Evolutionary conservation across 2,113 vertebrate genomes (phyloP).

Genomic region (Syrrhaptes paradoxus): DNA sequence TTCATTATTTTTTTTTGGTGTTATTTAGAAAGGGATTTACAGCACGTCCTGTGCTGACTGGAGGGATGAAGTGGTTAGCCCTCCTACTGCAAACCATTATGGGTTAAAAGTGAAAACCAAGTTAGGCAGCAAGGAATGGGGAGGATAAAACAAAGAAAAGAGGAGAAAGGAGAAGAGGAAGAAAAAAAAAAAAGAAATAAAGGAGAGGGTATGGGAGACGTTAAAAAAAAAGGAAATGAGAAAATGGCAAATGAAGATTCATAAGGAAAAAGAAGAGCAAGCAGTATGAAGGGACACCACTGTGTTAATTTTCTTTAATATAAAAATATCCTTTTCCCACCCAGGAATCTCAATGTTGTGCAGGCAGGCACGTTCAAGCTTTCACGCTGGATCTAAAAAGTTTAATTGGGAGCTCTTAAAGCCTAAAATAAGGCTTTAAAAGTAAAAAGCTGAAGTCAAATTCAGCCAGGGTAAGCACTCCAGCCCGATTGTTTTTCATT

Average conservation of each 20-base stretch:
- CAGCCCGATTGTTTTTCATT: conserved; percentile 55
- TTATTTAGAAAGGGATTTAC: background rate
- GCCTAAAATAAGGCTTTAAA: conserved; percentile 58
- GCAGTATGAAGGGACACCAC: background rate
- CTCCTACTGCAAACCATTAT: background rate
- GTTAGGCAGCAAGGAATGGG: background rate
- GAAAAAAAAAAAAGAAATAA: background rate
- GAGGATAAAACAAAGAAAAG: background rate
- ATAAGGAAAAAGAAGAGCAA: background rate
- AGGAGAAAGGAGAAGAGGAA: background rate
- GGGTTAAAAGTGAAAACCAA: background rate
- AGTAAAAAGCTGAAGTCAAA: conserved; percentile 55
- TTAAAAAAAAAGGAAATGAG: background rate
- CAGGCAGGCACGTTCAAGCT: conserved; percentile 34
- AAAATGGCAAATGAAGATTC: background rate
- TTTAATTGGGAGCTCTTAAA: conserved; percentile 57
- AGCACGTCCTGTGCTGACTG: background rate
- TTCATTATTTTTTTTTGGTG: background rate
- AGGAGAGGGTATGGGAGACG: background rate
- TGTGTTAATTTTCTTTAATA: background rate
- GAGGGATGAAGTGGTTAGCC: background rate
- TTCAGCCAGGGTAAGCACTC: conserved; percentile 57
- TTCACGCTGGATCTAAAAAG: conserved; percentile 27
- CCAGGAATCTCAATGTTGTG: conserved; percentile 21
- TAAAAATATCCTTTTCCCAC: conserved; percentile 11